These are phyloP conservation scores for Melanotaenia nigrans DNA, from an alignment of 2,797 vertebrate species.

Conservation along the genomic window DNA sequence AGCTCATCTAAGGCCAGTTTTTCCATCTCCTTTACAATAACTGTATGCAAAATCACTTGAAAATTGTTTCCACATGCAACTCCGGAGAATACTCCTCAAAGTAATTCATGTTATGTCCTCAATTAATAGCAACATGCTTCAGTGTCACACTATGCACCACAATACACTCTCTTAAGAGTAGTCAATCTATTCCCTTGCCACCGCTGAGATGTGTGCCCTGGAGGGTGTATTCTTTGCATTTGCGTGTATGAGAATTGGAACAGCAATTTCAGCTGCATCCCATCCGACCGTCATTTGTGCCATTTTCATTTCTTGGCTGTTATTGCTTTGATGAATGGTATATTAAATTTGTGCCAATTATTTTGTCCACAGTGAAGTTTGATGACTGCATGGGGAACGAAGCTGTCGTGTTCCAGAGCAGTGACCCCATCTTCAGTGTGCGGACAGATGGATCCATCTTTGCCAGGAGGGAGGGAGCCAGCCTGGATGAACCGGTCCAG, in stretches of 20 bases:
- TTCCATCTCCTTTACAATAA: constrained; percentile 14
- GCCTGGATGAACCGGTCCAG: constrained; percentile 83
- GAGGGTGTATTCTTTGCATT: not conserved
- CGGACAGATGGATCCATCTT: constrained; percentile 87
- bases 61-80: constrained; percentile 10
- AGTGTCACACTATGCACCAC: constrained; percentile 3
- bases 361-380: constrained; percentile 87
- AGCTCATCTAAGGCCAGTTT: constrained; percentile 1
- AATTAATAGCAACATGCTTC: constrained; percentile 18
- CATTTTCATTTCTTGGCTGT: constrained; percentile 8
- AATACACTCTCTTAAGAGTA: constrained; percentile 6
- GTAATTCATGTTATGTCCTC: constrained; percentile 27
- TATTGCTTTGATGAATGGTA: not conserved
- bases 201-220: not conserved
- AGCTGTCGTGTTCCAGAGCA: constrained; percentile 86
- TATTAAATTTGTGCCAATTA: constrained; percentile 24
- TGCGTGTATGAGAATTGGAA: not conserved
- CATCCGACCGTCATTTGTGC: not conserved
- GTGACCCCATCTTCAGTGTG: constrained; percentile 87
- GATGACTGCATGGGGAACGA: constrained; percentile 87
- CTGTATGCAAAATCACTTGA: not conserved
- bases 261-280: not conserved
- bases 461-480: constrained; percentile 76
- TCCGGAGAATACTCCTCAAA: constrained; percentile 9
- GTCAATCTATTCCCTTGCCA: not conserved